phyloP scores from a whole-genome alignment of 2,113 vertebrate genomes.

The Anser cygnoides region DNA sequence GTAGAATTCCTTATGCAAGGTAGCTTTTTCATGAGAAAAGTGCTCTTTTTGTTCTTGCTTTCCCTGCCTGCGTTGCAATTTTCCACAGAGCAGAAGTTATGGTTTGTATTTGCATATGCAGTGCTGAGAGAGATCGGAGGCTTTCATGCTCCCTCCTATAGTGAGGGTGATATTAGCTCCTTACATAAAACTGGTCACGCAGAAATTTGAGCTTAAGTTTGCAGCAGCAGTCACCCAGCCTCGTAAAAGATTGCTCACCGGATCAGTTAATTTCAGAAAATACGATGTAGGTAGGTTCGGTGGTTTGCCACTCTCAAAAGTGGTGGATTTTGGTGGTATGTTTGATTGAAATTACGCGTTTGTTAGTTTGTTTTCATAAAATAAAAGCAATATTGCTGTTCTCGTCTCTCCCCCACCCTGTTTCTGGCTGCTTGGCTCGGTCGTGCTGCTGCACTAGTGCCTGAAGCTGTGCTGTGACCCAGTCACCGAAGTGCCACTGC shows the following conservation, averaged over 20 bases:
- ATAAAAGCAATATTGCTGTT: background rate
- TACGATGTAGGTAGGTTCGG: background rate
- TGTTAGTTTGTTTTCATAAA: background rate
- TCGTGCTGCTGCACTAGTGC: background rate
- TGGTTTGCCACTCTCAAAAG: background rate
- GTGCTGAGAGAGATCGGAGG: background rate
- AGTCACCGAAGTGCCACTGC: background rate
- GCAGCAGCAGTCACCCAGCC: background rate
- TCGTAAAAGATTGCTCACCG: background rate
- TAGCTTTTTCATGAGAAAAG: background rate
- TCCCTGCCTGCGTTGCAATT: background rate
- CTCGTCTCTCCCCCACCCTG: background rate
- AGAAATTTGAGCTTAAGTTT: background rate
- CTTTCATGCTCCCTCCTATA: background rate
- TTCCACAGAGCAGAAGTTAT: background rate
- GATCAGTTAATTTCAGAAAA: background rate
- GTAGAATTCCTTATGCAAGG: background rate
- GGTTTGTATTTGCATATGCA: background rate
- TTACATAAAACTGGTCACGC: background rate
- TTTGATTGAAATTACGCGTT: background rate
- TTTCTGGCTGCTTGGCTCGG: background rate
- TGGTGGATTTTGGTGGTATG: background rate
- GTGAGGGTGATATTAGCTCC: background rate
- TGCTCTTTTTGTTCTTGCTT: background rate
- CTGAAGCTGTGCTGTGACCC: background rate